Evolutionary conservation across 2,888 invertebrate genomes (phyloP), one percentile per base, ranked within the genome.

Genomic region (Gastracanthus pulcherrimus): DNA sequence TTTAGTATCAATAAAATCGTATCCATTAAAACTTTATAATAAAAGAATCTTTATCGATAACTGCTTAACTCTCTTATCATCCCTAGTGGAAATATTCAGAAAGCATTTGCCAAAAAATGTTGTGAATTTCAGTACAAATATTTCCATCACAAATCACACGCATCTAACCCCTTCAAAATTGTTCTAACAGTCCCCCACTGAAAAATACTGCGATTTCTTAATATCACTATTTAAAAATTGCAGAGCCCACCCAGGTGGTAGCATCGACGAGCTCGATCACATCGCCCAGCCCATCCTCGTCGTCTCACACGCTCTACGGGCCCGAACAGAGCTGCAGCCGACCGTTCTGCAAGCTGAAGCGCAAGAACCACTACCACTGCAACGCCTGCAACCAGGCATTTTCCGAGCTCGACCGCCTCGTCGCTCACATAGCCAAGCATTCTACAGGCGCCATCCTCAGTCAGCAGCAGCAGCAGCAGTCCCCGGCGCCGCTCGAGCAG

Each of bases 321-420:
- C 94, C 94, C 0, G 94, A 95, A 84, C 92, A 94, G 78, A 94
- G 94, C 74, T 96, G 96, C 90, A 95, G 95, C 74, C 92, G 96
- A 26, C 96, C 96, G 4, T 96, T 96, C 90, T 96, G 96, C 91
- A 96, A 96, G 89, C 92, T 96, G 85, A 96, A 96, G 90, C 93
- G 95, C 82, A 95, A 95, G 87, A 94, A 95, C 84, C 96, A 96
- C 88, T 96, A 95, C 88, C 96, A 97, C 89, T 96, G 96, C 91
- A 94, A 95, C 88, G 94, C 95, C 69, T 96, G 96, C 92, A 96
- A 96, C 90, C 96, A 96, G 91, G 95, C 95, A 0, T 96, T 95
- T 89, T 95, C 95, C n/a, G 95, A 96, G 86, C 91, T 95, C 72
- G 94, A 95, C 79, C 93, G 95, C 76, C 91, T 96, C 62, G 93